Evolutionary conservation across 1,140 invertebrate genomes (phyloP), one percentile per base, ranked within the genome.

Genomic region (Hyles euphorbiae): DNA sequence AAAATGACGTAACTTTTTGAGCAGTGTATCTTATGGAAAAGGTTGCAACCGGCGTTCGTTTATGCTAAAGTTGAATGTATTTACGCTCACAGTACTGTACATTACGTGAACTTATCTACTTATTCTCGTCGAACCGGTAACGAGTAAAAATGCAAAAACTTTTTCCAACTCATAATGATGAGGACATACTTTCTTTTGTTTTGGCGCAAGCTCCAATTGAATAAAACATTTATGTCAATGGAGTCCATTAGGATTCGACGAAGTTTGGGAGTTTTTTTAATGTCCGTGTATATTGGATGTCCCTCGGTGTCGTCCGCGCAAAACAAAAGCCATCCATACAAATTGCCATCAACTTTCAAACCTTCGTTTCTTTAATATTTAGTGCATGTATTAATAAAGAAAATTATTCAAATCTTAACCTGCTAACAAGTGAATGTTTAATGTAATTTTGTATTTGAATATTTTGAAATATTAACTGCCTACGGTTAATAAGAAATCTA

Each of bases 181-280:
- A 74, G 72, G 70, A 75, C 70, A 78, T 79, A 76, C 69, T 78
- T 79, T 82, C 72, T 76, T 84, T 82, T 84, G 79, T 82, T 82
- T 80, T 82, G 76, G 74, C 76, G 70, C 64, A 62, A 67, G 71
- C 71, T 70, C 68, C 77, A 71, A 82, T 78, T 84, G 81, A 84
- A 84, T 84, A 84, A 84, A 84, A 84, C 81, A 84, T 84, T 84
- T 84, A 82, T 84, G 79, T 82, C 78, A 77, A 84, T 84, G 74
- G 78, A 79, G 70, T 75, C 79, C 74, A 82, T 82, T 82, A 84
- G 78, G 72, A 78, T 78, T 75, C 72, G 69, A 71, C 70, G 60
- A 70, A 81, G 76, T 84, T 74, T 52, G 53, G 56, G 61, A 76
- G 69, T 74, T 75, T 81, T 81, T 60, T 55, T 74, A 68, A 65